A percentile compares a stretch with the other conserved stretches of the same genome.
Evolutionary conservation across 2,888 invertebrate species (phyloP).

Genomic region (Apotomis betuletana): DNA sequence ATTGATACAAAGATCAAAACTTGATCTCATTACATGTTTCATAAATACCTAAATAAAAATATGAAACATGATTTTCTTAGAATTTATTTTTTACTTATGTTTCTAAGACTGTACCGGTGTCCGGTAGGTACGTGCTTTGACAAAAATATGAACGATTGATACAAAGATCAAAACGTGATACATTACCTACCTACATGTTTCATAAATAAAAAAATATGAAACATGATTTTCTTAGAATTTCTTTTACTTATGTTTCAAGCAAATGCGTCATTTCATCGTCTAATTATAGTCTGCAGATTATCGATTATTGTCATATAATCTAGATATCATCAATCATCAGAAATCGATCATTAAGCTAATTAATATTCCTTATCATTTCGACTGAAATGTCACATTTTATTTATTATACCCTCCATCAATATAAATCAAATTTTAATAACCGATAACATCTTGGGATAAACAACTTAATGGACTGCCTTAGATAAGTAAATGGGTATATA

Average conservation of each 20-base stretch:
- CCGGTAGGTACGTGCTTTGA: too few species aligned
- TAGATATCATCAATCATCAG: conserved; percentile 22
- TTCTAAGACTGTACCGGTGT: too few species aligned
- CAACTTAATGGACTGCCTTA: conserved; percentile 1
- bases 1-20: too few species aligned
- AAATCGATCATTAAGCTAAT: conserved; percentile 2
- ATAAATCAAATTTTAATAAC: conserved; percentile 69
- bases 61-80: too few species aligned
- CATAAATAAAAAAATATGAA: too few species aligned
- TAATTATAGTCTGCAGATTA: conserved; percentile 4
- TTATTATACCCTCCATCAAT: conserved; percentile 56
- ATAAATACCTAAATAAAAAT: too few species aligned
- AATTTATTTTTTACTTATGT: too few species aligned
- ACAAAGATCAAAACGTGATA: too few species aligned
- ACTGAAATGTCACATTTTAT: conserved; percentile 51
- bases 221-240: background rate
- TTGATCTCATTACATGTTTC: too few species aligned
- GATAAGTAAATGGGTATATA: background rate
- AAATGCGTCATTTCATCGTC: background rate
- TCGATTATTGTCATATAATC: background rate
- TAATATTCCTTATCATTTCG: conserved; percentile 34
- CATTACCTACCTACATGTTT: too few species aligned
- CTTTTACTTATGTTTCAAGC: background rate
- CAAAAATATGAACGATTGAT: too few species aligned
- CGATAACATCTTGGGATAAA: conserved; percentile 50